These are phyloP conservation scores for Leptarthrus brevirostris DNA, from an alignment of 2,888 invertebrate genomes.

Conservation along the genomic window DNA sequence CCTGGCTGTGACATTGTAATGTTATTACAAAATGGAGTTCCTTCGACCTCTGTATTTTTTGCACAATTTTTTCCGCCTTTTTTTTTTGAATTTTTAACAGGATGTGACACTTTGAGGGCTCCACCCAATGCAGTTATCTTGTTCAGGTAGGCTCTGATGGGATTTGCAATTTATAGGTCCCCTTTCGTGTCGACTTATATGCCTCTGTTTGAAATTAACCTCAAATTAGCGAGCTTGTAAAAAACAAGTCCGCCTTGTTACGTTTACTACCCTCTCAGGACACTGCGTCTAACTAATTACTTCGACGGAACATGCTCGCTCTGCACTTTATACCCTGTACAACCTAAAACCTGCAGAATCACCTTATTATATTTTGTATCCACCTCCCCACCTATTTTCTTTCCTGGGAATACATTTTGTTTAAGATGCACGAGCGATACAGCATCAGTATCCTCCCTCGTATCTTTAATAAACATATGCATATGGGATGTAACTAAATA, in stretches of 20 bases:
- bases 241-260: neutral
- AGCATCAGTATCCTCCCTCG: neutral
- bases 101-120: neutral
- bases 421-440: constrained; percentile 26
- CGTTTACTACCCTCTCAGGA: constrained; percentile 8
- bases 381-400: neutral
- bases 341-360: constrained; percentile 9
- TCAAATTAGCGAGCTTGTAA: neutral
- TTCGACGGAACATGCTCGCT: neutral
- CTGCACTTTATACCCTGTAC: too few relatives aligned
- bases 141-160: neutral
- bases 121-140: constrained; percentile 2
- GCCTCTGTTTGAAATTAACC: constrained; percentile 10
- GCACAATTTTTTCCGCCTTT: too few relatives aligned
- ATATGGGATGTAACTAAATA: constrained; percentile 47
- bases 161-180: neutral
- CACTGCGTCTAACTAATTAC: constrained; percentile 11
- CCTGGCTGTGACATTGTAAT: constrained; percentile 30
- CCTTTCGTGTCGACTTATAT: neutral
- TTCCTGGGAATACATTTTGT: constrained; percentile 5
- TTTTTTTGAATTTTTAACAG: neutral
- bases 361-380: constrained; percentile 12
- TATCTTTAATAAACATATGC: constrained; percentile 4
- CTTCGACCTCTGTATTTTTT: neutral
- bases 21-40: neutral